A percentile compares a stretch with the other conserved stretches of the same genome.
Evolutionary conservation across 2,797 vertebrate genomes (phyloP).

Genomic region (Parauchenoglanis punctatus): DNA sequence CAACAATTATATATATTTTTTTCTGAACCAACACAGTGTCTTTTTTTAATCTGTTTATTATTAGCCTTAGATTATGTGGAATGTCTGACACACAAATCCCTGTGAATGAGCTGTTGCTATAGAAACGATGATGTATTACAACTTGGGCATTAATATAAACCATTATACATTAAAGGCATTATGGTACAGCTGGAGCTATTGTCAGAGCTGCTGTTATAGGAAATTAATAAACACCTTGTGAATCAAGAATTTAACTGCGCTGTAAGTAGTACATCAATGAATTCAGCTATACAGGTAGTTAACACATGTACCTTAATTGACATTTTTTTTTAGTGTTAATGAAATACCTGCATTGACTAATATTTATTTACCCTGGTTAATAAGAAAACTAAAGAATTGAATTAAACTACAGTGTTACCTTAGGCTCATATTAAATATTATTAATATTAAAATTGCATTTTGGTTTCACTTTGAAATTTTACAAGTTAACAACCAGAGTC

Average conservation of each 20-base stretch:
- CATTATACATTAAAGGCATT: not conserved
- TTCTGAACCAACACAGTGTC: not conserved
- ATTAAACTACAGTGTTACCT: not conserved
- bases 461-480: not conserved
- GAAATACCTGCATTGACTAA: not conserved
- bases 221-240: not conserved
- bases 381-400: not conserved
- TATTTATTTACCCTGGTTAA: not conserved
- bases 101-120: not conserved
- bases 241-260: not conserved
- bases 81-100: not conserved
- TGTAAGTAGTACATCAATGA: not conserved
- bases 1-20: not conserved
- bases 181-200: not conserved
- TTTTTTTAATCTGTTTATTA: not conserved
- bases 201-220: not conserved
- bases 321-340: not conserved
- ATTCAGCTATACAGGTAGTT: not conserved
- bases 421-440: not conserved
- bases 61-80: not conserved
- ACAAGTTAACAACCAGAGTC: not conserved
- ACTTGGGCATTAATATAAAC: not conserved
- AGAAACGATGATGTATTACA: not conserved
- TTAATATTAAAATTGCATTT: no score
- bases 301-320: not conserved